Evolutionary conservation across 2,113 vertebrate species (phyloP).

Genomic region (Spea bombifrons): DNA sequence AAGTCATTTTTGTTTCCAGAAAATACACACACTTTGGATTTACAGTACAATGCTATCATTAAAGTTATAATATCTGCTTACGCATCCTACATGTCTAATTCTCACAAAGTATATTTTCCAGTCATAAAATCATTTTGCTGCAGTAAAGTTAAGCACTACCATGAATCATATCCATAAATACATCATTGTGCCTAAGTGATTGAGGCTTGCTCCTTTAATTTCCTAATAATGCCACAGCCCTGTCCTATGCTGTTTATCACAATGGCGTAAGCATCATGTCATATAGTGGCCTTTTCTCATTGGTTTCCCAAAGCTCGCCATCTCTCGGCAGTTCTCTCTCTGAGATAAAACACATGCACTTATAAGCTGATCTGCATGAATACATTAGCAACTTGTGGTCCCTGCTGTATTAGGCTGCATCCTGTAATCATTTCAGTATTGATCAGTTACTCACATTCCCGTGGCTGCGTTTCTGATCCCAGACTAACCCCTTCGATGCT

Average conservation of each 20-base stretch:
- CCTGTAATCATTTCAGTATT: constrained; percentile 45
- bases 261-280: constrained; percentile 38
- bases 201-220: constrained; percentile 8
- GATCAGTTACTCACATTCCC: constrained; percentile 37
- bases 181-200: too few species aligned
- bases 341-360: constrained; percentile 34
- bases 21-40: too few species aligned
- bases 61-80: too few species aligned
- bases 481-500: constrained; percentile 6
- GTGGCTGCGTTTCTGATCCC: constrained; percentile 20
- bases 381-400: constrained; percentile 46
- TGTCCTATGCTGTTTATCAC: constrained; percentile 29
- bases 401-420: constrained; percentile 41
- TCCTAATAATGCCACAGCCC: constrained; percentile 13
- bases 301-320: constrained; percentile 35
- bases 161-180: too few species aligned
- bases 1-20: too few species aligned
- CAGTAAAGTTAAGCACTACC: too few species aligned
- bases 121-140: too few species aligned
- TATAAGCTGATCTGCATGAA: constrained; percentile 47
- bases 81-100: too few species aligned
- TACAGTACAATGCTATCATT: too few species aligned
- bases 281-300: constrained; percentile 26
- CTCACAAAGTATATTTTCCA: too few species aligned
- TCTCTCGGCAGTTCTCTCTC: constrained; percentile 37